These are phyloP conservation scores for Stegana nigrithorax DNA, from an alignment of 2,888 invertebrate species.

Conservation along the genomic window DNA sequence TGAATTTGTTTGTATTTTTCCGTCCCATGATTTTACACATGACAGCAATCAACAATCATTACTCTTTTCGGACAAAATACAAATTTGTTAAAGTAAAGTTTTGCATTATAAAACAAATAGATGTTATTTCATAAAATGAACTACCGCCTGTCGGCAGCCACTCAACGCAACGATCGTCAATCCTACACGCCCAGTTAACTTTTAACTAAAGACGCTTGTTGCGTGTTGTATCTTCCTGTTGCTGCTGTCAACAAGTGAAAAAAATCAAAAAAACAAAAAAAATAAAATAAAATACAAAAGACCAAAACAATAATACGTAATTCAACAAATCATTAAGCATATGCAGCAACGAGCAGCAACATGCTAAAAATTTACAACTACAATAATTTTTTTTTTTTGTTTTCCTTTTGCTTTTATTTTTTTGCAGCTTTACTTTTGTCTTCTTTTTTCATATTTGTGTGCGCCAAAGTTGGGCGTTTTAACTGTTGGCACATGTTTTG, in stretches of 20 bases:
- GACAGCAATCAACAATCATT: no score
- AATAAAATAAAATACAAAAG: background rate
- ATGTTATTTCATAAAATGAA: no score
- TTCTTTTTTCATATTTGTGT: background rate
- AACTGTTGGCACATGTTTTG: conserved; percentile 37
- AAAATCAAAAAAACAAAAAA: conserved; percentile 45
- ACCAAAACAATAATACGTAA: background rate
- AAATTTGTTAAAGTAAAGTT: no score
- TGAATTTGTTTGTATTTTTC: no score
- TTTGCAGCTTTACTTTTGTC: background rate
- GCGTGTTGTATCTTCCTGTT: conserved; percentile 46
- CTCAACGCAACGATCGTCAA: no score
- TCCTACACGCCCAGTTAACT: background rate
- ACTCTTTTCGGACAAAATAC: no score
- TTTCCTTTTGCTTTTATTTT: background rate
- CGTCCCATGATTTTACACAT: no score
- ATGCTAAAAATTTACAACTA: no score
- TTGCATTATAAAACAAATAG: no score
- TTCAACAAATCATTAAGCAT: conserved; percentile 12
- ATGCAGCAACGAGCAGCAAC: background rate
- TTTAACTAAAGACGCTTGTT: no score
- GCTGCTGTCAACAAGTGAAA: conserved; percentile 47
- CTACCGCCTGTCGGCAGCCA: no score
- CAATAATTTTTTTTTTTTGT: no score
- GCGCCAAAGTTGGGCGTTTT: conserved; percentile 2